phyloP scores from a whole-genome alignment of 2,888 invertebrate species.

The Eulithis prunata region DNA sequence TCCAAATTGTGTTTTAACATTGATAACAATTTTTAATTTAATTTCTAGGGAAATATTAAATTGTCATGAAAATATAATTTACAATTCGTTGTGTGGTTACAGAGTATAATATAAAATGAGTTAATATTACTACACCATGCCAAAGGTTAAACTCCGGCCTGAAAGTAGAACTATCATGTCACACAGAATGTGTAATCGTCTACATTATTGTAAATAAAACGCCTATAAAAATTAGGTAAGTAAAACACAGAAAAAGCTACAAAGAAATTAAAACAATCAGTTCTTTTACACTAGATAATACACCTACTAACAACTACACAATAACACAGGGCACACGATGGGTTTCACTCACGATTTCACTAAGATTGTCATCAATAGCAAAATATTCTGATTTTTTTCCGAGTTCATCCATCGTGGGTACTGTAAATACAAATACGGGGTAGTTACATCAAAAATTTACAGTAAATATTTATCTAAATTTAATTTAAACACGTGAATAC shows the following conservation, averaged over 20 bases:
- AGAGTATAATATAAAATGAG: background rate
- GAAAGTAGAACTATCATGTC: too few relatives aligned
- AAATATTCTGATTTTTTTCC: too few relatives aligned
- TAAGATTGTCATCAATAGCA: too few relatives aligned
- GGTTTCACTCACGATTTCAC: background rate
- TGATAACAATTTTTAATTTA: conserved; percentile 17
- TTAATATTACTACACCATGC: conserved; percentile 12
- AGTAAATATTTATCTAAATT: conserved; percentile 33
- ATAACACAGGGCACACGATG: conserved; percentile 2
- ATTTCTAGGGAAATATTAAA: conserved; percentile 22
- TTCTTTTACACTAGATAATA: conserved; percentile 41
- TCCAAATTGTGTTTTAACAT: conserved; percentile 24
- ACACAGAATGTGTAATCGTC: too few relatives aligned
- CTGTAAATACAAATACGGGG: conserved; percentile 22
- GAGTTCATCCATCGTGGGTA: background rate
- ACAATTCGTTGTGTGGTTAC: conserved; percentile 31
- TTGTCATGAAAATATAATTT: conserved; percentile 28
- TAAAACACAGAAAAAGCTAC: conserved; percentile 11
- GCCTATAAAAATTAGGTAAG: background rate
- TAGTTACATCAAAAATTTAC: conserved; percentile 27
- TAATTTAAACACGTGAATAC: conserved; percentile 21
- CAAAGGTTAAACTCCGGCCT: background rate
- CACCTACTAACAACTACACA: conserved; percentile 3
- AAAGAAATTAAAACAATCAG: conserved; percentile 36
- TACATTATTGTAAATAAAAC: conserved; percentile 7